Conservation (phyloP, 2,888 invertebrate genomes). For the Pterobdella sp. region DNA sequence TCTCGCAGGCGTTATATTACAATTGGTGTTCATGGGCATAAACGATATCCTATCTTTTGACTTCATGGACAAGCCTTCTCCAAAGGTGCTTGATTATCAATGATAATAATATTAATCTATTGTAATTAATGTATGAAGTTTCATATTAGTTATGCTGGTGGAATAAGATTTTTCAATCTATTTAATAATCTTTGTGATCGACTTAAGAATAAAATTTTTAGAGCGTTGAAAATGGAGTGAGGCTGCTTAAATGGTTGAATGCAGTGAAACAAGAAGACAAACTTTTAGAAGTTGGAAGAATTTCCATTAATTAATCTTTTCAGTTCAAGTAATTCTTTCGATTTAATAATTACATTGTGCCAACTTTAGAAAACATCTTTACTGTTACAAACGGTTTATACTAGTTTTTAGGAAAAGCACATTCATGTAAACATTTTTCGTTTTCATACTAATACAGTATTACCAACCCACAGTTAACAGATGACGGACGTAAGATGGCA, state of each 20-base stretch:
- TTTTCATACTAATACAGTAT: not conserved
- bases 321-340: not conserved
- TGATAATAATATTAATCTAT: not conserved
- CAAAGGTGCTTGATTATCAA: slow-evolving; percentile 53
- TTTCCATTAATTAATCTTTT: not conserved
- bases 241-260: not conserved
- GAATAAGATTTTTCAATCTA: not conserved
- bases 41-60: slow-evolving; percentile 71
- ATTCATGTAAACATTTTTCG: not conserved
- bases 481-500: slow-evolving; percentile 74
- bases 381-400: too few species aligned
- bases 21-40: slow-evolving; percentile 75
- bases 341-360: not conserved
- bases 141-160: not conserved
- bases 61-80: slow-evolving; percentile 78
- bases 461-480: slow-evolving; percentile 58
- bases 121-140: not conserved
- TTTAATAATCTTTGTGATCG: not conserved
- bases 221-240: slow-evolving; percentile 2
- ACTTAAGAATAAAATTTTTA: not conserved
- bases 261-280: not conserved
- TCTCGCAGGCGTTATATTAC: slow-evolving; percentile 66
- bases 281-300: not conserved
- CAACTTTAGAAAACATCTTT: too few species aligned
- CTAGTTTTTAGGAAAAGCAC: too few species aligned